A percentile compares a stretch with the other conserved stretches of the same genome.
These are phyloP conservation scores for Brachyistius frenatus DNA, from an alignment of 2,113 vertebrate genomes.

Conservation along the genomic window DNA sequence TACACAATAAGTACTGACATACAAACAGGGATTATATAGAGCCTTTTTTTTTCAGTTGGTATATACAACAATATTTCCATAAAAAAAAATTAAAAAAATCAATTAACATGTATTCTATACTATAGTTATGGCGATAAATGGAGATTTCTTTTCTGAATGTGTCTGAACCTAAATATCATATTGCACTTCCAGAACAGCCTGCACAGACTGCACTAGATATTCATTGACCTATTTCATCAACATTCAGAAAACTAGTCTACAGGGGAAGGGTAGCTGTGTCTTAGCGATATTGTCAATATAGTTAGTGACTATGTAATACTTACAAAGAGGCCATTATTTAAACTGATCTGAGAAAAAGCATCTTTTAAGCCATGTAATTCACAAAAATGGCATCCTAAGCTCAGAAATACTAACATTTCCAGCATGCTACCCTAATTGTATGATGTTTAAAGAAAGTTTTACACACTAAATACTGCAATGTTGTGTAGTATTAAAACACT, in stretches of 20 bases:
- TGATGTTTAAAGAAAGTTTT: conserved; percentile 59
- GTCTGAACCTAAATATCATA: conserved; percentile 54
- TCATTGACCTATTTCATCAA: conserved; percentile 46
- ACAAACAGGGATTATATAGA: conserved; percentile 65
- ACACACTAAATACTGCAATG: conserved; percentile 84
- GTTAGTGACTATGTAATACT: conserved; percentile 69
- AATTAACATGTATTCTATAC: conserved; percentile 31
- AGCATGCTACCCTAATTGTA: conserved; percentile 45
- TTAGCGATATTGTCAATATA: conserved; percentile 24
- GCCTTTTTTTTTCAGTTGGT: conserved; percentile 45
- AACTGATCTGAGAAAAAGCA: conserved; percentile 48
- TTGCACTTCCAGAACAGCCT: conserved; percentile 69
- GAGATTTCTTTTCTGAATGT: conserved; percentile 36
- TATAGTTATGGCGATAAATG: conserved; percentile 45
- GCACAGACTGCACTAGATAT: conserved; percentile 37
- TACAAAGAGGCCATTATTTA: conserved; percentile 53
- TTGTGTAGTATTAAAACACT: conserved; percentile 80
- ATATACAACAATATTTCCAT: conserved; percentile 64
- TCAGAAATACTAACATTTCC: conserved; percentile 55
- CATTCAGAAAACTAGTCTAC: conserved; percentile 46
- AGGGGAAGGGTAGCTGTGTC: conserved; percentile 30
- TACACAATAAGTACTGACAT: conserved; percentile 84
- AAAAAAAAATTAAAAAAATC: neutral
- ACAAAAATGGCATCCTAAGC: conserved; percentile 43
- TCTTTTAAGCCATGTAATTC: conserved; percentile 29